Base-by-base conservation (phyloP, 2,113 vertebrate species). In the Sinocyclocheilus anshuiensis region DNA sequence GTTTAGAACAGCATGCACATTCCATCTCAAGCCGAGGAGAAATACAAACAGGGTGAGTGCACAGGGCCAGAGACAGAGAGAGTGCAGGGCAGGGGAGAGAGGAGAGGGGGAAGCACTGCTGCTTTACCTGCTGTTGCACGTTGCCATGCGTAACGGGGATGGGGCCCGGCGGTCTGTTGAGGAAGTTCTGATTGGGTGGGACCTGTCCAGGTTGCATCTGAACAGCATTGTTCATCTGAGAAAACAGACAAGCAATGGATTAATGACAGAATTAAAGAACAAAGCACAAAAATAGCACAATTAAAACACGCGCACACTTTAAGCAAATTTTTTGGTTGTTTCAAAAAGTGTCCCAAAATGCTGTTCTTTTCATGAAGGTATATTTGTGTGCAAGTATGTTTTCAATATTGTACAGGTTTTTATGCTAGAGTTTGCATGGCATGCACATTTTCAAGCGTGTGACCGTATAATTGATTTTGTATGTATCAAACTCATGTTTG, bases 121-220 rank as follows among this genome's bases (percentile, higher is more conserved):
- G 75, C 36, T 63, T 90, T 93, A 97, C 96, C 95, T 97, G 96
- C 82, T 94, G 95, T 84, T 94, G 94, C 61, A 96, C 95, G 50
- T 94, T 95, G 92, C 94, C 87, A 4, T 90, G 94, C 81, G 95
- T 92, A 50, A 95, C 95, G 0, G 95, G 93, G 45, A 96, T 92
- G 81, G 91, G 89, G 1, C 89, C 95, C 0, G 92, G 81, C 1
- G 94, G 86, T 39, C 93, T 91, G 87, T 94, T 94, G 81, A 91
- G 87, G 88, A 96, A 93, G 88, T 92, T 92, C 87, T 91, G 94
- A 86, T 93, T 95, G 63, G 93, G 87, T 2, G 93, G 94, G 1
- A 95, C 94, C 85, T 95, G 93, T 7, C 92, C 90, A 0, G 94
- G 88, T 59, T 93, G 95, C 95, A 96, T 93, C 2, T 93, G 93